phyloP scores from a whole-genome alignment of 2,888 invertebrate genomes.

The Acleris holmiana region DNA sequence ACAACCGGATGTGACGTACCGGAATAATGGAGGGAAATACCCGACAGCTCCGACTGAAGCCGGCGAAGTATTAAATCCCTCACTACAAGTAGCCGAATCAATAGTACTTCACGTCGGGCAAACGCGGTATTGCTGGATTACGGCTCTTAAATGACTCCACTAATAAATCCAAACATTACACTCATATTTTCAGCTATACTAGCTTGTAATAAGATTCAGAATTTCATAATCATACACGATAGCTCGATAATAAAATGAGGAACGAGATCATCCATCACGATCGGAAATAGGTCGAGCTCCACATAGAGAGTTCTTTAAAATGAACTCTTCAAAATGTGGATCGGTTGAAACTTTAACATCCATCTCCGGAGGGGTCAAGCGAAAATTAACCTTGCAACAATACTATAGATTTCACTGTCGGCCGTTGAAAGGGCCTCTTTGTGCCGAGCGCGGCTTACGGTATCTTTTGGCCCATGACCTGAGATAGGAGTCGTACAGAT shows the following conservation, averaged over 20 bases:
- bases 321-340: constrained; percentile 51
- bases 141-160: constrained; percentile 21
- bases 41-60: constrained; percentile 51
- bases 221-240: constrained; percentile 36
- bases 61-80: constrained; percentile 47
- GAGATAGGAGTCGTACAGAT: constrained; percentile 68
- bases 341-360: constrained; percentile 48
- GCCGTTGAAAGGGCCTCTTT: constrained; percentile 39
- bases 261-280: constrained; percentile 65
- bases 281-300: constrained; percentile 63
- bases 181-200: constrained; percentile 10
- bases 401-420: constrained; percentile 50
- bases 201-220: constrained; percentile 29
- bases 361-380: constrained; percentile 41
- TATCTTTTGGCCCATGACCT: constrained; percentile 74
- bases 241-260: constrained; percentile 52
- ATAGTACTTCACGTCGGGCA: constrained; percentile 14
- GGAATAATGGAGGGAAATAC: constrained; percentile 62
- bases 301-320: constrained; percentile 56
- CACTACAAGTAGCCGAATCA: constrained; percentile 29
- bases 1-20: constrained; percentile 60
- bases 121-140: constrained; percentile 20
- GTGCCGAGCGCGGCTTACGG: constrained; percentile 58
- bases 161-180: constrained; percentile 23
- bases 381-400: constrained; percentile 55